phyloP scores from a whole-genome alignment of 2,888 invertebrate species.

The Spicauda simplicius region DNA sequence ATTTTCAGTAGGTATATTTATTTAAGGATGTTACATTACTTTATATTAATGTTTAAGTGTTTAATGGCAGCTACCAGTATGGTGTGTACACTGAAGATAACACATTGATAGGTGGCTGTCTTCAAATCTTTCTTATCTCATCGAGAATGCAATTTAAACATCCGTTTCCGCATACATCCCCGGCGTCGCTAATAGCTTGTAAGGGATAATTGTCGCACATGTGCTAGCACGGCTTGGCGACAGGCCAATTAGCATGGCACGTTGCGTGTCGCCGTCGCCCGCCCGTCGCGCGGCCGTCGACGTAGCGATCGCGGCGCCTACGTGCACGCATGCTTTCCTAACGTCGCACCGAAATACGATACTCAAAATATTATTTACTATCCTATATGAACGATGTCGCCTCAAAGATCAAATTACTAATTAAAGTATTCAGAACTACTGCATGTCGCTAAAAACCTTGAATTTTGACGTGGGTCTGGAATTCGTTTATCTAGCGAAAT shows the following conservation, averaged over 20 bases:
- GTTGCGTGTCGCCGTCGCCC: slow-evolving; percentile 60
- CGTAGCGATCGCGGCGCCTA: slow-evolving; percentile 46
- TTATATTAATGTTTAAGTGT: too few relatives aligned
- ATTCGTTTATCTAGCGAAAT: slow-evolving; percentile 69
- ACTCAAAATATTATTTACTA: slow-evolving; percentile 38
- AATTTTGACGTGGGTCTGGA: slow-evolving; percentile 36
- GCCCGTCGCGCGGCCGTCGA: slow-evolving; percentile 50
- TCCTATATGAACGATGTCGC: slow-evolving; percentile 44
- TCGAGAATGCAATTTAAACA: slow-evolving; percentile 80
- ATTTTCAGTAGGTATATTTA: too few relatives aligned
- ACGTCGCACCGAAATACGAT: slow-evolving; percentile 61
- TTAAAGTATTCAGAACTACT: slow-evolving; percentile 20
- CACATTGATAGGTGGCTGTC: not conserved
- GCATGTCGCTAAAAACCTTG: slow-evolving; percentile 34
- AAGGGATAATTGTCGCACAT: slow-evolving; percentile 83
- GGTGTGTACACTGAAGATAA: not conserved
- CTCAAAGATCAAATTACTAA: slow-evolving; percentile 16
- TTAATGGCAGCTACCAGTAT: not conserved
- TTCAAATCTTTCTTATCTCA: slow-evolving; percentile 63
- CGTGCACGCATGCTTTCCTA: slow-evolving; percentile 50
- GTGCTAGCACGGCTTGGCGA: slow-evolving; percentile 72
- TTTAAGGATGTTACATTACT: too few relatives aligned
- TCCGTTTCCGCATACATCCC: slow-evolving; percentile 82
- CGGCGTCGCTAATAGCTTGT: slow-evolving; percentile 74
- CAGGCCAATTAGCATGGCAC: slow-evolving; percentile 81